Evolutionary conservation across 37 sponge, comb jelly and placozoan species (phyloP), one percentile per base, ranked within the genome.

Genomic region (Cliona cf. orientalis): DNA sequence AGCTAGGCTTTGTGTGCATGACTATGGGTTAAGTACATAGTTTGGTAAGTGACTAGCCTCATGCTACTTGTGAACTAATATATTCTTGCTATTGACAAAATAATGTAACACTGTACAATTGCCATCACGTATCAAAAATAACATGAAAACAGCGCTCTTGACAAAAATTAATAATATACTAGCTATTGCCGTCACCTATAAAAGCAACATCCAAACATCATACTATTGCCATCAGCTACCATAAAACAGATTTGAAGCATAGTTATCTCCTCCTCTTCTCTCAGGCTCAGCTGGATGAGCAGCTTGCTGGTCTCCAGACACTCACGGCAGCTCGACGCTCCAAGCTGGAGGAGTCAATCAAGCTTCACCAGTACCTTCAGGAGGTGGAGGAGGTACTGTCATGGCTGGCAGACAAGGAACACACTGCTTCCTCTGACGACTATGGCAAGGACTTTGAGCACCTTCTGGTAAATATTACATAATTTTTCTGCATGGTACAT

Each of bases 371-470:
- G 86, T 96, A 89, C 74, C 46, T 91, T 29, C 81, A 91, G n/a
- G 97, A 96, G 28, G 86, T 79, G 44, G 91, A 96, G 66, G 97
- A 96, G 38, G 84, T 91, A 14, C 37, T 88, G n/a, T 82, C 91
- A 2, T 96, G 97, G 97, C 59, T 96, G 34, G 62, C 33, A 6
- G 91, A 96, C 57, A 93, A 93, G 44, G 83, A 91, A 68, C 40
- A 37, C 21, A 42, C 72, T 0, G 97, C 97, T 17, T 82, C 84
- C 0, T 90, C 94, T 32, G 80, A 93, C 58, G 97, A 96, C 31
- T 96, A 88, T 41, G 97, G 97, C 41, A 96, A 93, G 53, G 94
- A 96, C 66, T 91, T 91, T 46, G 94, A 96, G 22, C 94, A 96
- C 61, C 78, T 95, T 36, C 70, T 87, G 85, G 88, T 92, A 60